phyloP scores from a whole-genome alignment of 2,113 vertebrate genomes.

The Tetraodon nigroviridis region DNA sequence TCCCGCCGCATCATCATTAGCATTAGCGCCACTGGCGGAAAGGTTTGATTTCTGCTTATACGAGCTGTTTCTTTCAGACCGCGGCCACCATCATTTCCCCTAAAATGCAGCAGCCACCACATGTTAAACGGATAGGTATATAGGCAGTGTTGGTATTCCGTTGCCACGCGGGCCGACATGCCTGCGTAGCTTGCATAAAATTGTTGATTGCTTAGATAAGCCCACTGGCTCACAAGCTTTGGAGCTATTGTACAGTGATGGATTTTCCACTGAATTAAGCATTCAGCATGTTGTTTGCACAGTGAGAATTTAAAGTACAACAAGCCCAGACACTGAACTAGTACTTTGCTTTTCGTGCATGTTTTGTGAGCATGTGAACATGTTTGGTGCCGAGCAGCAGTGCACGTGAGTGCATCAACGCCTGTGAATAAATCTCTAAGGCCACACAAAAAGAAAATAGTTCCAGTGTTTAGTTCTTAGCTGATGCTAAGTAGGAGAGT shows the following conservation, averaged over 20 bases:
- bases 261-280: constrained; percentile 57
- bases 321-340: constrained; percentile 37
- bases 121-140: constrained; percentile 45
- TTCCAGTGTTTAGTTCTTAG: constrained; percentile 27
- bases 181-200: constrained; percentile 40
- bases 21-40: constrained; percentile 54
- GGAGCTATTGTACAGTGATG: constrained; percentile 52
- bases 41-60: constrained; percentile 65
- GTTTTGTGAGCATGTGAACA: constrained; percentile 8
- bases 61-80: constrained; percentile 39
- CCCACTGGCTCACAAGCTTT: constrained; percentile 36
- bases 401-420: constrained; percentile 48
- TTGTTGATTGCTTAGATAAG: constrained; percentile 55
- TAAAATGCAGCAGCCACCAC: constrained; percentile 27
- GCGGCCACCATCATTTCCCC: constrained; percentile 39
- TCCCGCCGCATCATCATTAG: constrained; percentile 63
- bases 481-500: constrained; percentile 37
- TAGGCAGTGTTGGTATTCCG: constrained; percentile 32
- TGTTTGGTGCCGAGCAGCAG: constrained; percentile 22
- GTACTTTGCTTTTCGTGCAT: constrained; percentile 38
- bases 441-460: constrained; percentile 41
- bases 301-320: constrained; percentile 35
- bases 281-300: constrained; percentile 50
- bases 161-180: constrained; percentile 32
- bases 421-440: constrained; percentile 52